Evolutionary conservation across 2,888 invertebrate genomes (phyloP), one percentile per base, ranked within the genome.

Genomic region (Deroplatys truncata): DNA sequence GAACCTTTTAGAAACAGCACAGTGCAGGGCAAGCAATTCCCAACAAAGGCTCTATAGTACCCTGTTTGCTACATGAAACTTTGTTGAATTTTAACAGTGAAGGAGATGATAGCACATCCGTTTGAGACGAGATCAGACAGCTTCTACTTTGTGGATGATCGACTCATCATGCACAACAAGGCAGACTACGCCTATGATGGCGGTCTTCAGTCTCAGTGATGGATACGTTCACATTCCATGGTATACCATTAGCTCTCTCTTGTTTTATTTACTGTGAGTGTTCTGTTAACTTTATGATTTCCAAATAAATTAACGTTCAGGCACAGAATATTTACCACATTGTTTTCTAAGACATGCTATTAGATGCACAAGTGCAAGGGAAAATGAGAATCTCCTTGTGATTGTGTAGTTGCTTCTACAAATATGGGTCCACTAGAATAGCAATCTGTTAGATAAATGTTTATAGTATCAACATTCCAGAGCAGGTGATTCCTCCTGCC

Each of bases 151-250:
- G 99, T 99, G 90, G 99, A 99, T 94, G 98, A 99, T 93, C 96
- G 96, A 92, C 96, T 99, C 90, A 98, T 99, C 91, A 99, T 99
- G 99, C 99, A 99, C 95, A 99, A 99, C 94, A 99, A 99, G 95
- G 99, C 99, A 83, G 99, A 99, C 94, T 99, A 99, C 94, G 98
- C 99, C 88, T 99, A 99, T 94, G 97, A 98, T 92, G 98, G 98
- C 90, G 97, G 97, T 91, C 94, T 95, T 28, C 91, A 91, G 83
- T 88, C 85, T 20, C 56, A 72, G 56, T 72, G 56, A 72, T 72
- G 56, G 82, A 87, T 72, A 89, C 82, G 16, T 49, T 87, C 87
- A 31, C 86, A 86, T 86, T 72, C 56, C 56, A 20, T 72, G 43
- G 25, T 72, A 72, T 72, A 72, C 56, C 20, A 72, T 1, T 72